Evolutionary conservation across 2,797 vertebrate genomes (phyloP), one percentile per base, ranked within the genome.

Genomic region (Diceros bicornis): DNA sequence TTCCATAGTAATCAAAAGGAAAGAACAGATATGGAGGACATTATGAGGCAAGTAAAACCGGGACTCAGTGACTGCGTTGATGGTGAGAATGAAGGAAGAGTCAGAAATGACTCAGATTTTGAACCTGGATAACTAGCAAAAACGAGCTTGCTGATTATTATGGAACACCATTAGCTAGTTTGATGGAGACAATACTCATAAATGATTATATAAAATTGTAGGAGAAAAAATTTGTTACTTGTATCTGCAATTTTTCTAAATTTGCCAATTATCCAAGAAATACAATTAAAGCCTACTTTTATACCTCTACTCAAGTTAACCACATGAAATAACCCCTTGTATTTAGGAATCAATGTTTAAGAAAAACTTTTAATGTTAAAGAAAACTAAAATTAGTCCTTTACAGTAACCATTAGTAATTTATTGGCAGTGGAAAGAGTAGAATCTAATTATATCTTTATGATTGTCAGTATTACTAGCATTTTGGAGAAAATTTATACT

Each of bases 231-330:
- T 52, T 32, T 91, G 90, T 90, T 96, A 90, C 20, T 72, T 87
- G 25, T 93, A 84, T 55, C 59, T 90, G 25, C 23, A 94, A 91
- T 96, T 94, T 95, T 92, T 91, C 85, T 92, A 85, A 83, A 94
- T 89, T 94, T 96, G 0, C 69, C 59, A 75, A 41, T 50, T 79
- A 97, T 87, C 50, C 50, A 92, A 92, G 52, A 83, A 90, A 61
- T 88, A 81, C 5, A 18, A 95, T 75, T 88, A 81, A 64, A 89
- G 62, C 18, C 9, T 64, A 64, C 41, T 82, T 13, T 85, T 79
- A 6, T 57, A 87, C 34, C 52, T 84, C 52, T 89, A 44, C 32
- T 44, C 47, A 89, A 61, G 44, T 88, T 61, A 88, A 61, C 16
- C 32, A 94, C 37, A 37, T 81, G 57, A 97, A 93, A 88, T 59